phyloP scores from a whole-genome alignment of 2,113 vertebrate genomes.

The Connochaetes taurinus region DNA sequence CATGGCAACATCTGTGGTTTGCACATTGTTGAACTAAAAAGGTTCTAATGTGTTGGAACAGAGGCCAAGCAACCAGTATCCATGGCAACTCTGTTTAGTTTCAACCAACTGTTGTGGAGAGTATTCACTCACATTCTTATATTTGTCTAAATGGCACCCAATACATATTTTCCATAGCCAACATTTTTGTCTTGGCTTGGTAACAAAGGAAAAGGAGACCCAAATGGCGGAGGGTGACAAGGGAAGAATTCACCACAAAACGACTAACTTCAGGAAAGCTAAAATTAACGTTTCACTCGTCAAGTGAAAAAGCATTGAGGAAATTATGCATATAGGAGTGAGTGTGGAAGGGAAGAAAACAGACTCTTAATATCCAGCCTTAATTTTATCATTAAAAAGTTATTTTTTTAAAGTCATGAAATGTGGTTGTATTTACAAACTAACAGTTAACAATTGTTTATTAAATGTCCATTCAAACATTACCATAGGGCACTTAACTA shows the following conservation, averaged over 20 bases:
- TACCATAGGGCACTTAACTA: background rate
- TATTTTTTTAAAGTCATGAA: background rate
- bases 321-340: conserved; percentile 20
- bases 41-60: conserved; percentile 76
- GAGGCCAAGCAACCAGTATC: conserved; percentile 80
- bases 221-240: background rate
- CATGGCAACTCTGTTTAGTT: conserved; percentile 81
- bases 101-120: conserved; percentile 61
- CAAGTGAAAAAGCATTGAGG: conserved; percentile 5
- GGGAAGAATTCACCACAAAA: conserved; percentile 12
- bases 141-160: conserved; percentile 72
- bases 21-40: conserved; percentile 77
- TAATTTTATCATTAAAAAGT: background rate
- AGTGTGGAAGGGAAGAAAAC: background rate
- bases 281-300: background rate
- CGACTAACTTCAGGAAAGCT: conserved; percentile 41
- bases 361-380: background rate
- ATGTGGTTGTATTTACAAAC: background rate
- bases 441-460: background rate
- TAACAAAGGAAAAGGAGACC: conserved; percentile 55
- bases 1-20: conserved; percentile 73
- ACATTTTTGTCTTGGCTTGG: conserved; percentile 65
- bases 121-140: conserved; percentile 76
- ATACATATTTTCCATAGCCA: conserved; percentile 69
- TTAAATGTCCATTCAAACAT: background rate